Evolutionary conservation across 2,113 vertebrate species (phyloP).

Genomic region (Monarcha castaneiventris): DNA sequence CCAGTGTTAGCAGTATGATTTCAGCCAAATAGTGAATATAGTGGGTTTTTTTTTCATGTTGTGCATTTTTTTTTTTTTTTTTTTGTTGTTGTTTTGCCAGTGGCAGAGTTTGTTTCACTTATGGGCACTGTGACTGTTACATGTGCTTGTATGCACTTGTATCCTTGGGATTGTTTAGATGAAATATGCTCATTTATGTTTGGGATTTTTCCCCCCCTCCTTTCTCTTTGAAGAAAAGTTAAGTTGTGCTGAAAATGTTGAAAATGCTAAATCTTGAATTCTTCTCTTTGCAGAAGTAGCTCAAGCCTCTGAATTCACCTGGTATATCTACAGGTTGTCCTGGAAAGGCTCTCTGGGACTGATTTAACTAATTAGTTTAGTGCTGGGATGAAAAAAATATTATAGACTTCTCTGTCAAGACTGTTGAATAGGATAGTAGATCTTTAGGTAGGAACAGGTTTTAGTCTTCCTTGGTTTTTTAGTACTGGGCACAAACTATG

Average conservation of each 20-base stretch:
- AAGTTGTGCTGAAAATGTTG: not conserved
- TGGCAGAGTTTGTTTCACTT: not conserved
- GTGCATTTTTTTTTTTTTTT: fast-evolving
- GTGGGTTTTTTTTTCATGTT: not conserved
- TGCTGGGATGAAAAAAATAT: not conserved
- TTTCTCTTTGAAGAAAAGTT: not conserved
- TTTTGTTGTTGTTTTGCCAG: not conserved
- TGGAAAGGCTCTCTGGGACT: not conserved
- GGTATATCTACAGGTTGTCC: not conserved
- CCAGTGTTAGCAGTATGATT: slow-evolving; percentile 9
- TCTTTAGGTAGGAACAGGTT: not conserved
- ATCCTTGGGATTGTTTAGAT: not conserved
- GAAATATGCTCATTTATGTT: not conserved
- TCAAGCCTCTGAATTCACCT: not conserved
- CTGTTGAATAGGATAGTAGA: not conserved
- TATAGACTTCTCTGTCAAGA: too few species aligned
- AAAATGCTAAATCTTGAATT: not conserved
- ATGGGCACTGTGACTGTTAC: not conserved
- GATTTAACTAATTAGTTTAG: not conserved
- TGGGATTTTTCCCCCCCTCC: not conserved
- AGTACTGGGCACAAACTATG: not conserved
- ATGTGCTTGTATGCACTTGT: not conserved
- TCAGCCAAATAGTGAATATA: not conserved
- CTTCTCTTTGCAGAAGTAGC: not conserved
- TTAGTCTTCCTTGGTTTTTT: not conserved